Evolutionary conservation across 2,113 vertebrate species (phyloP), one percentile per base, ranked within the genome.

Genomic region (Cephalopterus ornatus): DNA sequence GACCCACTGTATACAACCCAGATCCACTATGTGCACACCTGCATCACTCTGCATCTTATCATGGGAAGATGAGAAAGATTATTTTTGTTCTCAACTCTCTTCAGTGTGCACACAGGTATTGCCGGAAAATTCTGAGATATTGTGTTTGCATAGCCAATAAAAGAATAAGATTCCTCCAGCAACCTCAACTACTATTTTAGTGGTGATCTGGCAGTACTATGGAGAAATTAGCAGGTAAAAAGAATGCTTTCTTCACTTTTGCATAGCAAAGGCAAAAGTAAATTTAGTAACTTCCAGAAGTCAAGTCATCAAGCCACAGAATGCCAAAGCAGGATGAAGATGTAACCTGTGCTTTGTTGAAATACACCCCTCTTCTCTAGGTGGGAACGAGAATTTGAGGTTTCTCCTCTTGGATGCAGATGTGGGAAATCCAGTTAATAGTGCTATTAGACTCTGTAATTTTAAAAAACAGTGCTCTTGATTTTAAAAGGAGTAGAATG

Each of bases 141-240:
- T 32, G 32, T 0, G 5, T 20, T 27, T 63, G 37, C 30, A n/a
- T 75, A 70, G 67, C 42, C 23, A 82, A 33, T 24, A 46, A 4
- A 24, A 37, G n/a, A 85, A 47, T 23, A 72, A 76, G 30, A 61
- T 47, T 85, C 62, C 27, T 76, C 35, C 76, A 66, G n/a, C 1
- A 4, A 47, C 27, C 24, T 68, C 33, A 61, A 2, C 50, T 75
- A 52, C 30, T 67, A 42, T 55, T 79, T 79, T 32, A 13, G 6
- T 72, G 55, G 39, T 77, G 32, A 66, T 71, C 71, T 8, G 6
- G 9, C n/a, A 82, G n/a, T 22, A 32, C 55, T 30, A 9, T 37
- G 70, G 75, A 95, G 74, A 81, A 94, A 94, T 87, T 24, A 52
- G 14, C 21, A 91, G 47, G 89, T 81, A 87, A 91, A 65, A 83